Conservation (phyloP, 2,113 vertebrate species). For the Thunnus maccoyii region DNA sequence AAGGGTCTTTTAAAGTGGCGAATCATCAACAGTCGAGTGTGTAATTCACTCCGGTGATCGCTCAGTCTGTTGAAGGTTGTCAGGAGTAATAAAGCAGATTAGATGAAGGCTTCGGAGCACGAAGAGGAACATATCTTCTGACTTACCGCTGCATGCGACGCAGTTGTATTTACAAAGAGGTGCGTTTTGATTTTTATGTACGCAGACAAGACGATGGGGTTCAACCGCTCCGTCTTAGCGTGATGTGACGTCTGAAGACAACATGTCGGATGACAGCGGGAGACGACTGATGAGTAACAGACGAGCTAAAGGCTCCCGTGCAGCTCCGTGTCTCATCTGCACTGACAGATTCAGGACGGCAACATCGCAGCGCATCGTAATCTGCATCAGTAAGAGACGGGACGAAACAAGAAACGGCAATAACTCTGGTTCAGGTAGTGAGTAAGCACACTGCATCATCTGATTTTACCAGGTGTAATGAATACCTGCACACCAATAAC, state of each 20-base stretch:
- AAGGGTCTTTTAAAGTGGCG: not conserved
- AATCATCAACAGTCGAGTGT: slow-evolving; percentile 8
- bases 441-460: not conserved
- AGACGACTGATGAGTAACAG: slow-evolving; percentile 59
- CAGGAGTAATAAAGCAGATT: not conserved
- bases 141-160: slow-evolving; percentile 38
- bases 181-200: slow-evolving; percentile 55
- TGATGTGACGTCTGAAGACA: slow-evolving; percentile 28
- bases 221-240: slow-evolving; percentile 22
- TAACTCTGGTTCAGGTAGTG: slow-evolving; percentile 16
- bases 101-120: not conserved
- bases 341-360: slow-evolving; percentile 69
- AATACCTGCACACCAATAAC: too few relatives aligned
- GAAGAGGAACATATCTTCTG: slow-evolving; percentile 28
- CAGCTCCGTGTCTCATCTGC: slow-evolving; percentile 49
- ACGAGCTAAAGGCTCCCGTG: slow-evolving; percentile 50
- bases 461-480: not conserved
- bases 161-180: slow-evolving; percentile 41
- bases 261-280: slow-evolving; percentile 47
- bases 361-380: slow-evolving; percentile 13
- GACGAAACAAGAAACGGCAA: slow-evolving; percentile 26
- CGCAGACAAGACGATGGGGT: slow-evolving; percentile 44
- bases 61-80: slow-evolving; percentile 29
- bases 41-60: not conserved
- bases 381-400: slow-evolving; percentile 35